Conservation (phyloP, 2,888 invertebrate genomes). For the Tiliacea citrago region DNA sequence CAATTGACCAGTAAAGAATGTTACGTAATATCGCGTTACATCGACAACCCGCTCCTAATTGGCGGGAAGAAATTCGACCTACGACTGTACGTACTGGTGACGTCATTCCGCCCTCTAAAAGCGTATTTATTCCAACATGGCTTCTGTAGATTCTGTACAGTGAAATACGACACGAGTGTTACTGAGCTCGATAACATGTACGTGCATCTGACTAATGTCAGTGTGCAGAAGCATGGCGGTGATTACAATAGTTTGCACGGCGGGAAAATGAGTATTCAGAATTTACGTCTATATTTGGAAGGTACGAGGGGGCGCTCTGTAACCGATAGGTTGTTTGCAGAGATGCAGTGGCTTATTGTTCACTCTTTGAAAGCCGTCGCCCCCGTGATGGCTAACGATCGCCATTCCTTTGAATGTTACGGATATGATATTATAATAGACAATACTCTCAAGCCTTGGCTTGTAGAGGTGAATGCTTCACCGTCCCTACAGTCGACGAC, state of each 20-base stretch:
- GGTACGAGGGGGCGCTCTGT: conserved; percentile 97
- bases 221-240: conserved; percentile 99
- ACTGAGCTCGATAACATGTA: conserved; percentile 98
- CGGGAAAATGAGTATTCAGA: conserved; percentile 98
- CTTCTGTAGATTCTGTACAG: conserved; percentile 99
- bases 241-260: conserved; percentile 99
- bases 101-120: conserved; percentile 97
- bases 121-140: conserved; percentile 98
- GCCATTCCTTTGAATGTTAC: conserved; percentile 98
- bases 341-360: conserved; percentile 97
- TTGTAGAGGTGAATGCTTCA: conserved; percentile 98
- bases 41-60: conserved; percentile 98
- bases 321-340: conserved; percentile 97
- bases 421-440: conserved; percentile 99
- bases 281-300: conserved; percentile 97
- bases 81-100: conserved; percentile 97
- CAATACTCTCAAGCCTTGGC: conserved; percentile 97
- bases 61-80: conserved; percentile 99
- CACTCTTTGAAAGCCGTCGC: conserved; percentile 98
- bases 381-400: conserved; percentile 98
- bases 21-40: conserved; percentile 99
- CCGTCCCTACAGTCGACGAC: conserved; percentile 98
- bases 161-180: conserved; percentile 97
- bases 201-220: conserved; percentile 99
- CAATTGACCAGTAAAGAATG: conserved; percentile 95